Percentiles rank a stretch among this genome's conserved stretches.
Conservation (phyloP, 2,888 invertebrate species). For the Leptarthrus brevirostris region DNA sequence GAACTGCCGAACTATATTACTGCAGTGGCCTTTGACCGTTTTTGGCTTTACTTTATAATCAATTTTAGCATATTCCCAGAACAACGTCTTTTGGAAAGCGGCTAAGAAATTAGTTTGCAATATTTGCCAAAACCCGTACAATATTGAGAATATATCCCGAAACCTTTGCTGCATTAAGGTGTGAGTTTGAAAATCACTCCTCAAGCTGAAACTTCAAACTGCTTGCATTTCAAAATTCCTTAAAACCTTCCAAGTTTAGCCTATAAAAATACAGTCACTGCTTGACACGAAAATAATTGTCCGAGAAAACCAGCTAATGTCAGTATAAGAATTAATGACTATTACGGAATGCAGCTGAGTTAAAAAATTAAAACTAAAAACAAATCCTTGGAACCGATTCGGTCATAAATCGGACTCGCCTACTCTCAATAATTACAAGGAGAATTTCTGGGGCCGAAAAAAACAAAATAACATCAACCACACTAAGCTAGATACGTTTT, state of each 20-base stretch:
- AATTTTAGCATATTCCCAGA: background rate
- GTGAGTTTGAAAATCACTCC: no score
- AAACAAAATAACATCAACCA: background rate
- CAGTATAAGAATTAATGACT: slow-evolving; percentile 32
- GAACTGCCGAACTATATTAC: background rate
- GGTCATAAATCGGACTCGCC: slow-evolving; percentile 40
- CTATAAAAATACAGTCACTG: background rate
- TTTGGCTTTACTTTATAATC: background rate
- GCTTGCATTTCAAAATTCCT: no score
- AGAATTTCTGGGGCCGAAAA: slow-evolving; percentile 35
- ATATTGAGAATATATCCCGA: no score
- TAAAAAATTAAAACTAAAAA: background rate
- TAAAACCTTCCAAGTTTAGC: no score
- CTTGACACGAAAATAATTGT: background rate
- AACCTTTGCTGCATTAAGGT: no score
- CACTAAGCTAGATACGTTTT: background rate
- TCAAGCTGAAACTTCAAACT: no score
- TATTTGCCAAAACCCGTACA: no score
- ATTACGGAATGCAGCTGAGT: slow-evolving; percentile 27
- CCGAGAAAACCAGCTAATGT: background rate
- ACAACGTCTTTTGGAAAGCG: no score
- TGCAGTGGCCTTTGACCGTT: background rate
- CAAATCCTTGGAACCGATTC: slow-evolving; percentile 14
- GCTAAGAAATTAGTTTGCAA: no score
- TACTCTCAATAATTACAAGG: slow-evolving; percentile 29